These are phyloP conservation scores for Furcifer pardalis DNA, from an alignment of 2,797 vertebrate genomes.

Conservation along the genomic window DNA sequence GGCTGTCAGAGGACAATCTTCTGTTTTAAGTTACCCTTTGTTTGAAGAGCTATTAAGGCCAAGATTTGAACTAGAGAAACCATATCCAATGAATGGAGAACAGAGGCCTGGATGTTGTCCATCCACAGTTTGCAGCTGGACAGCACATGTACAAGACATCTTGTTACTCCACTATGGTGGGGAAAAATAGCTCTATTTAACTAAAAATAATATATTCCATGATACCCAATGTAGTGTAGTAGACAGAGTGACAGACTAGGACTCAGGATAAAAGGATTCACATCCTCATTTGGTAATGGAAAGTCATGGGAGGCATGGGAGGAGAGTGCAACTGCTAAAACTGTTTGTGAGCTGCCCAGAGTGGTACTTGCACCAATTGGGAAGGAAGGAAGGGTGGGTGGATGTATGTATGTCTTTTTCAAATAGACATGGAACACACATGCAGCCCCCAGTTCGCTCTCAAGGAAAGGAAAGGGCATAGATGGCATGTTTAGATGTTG, in stretches of 20 bases:
- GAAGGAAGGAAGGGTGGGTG: too few relatives aligned
- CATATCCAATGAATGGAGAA: neutral
- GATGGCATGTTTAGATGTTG: conserved; percentile 44
- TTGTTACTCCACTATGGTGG: neutral
- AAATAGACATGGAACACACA: too few relatives aligned
- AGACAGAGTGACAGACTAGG: too few relatives aligned
- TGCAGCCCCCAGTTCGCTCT: too few relatives aligned
- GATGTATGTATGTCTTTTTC: too few relatives aligned
- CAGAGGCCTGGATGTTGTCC: neutral
- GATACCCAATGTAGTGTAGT: neutral
- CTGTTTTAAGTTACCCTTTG: neutral
- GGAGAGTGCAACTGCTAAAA: too few relatives aligned
- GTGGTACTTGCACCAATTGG: too few relatives aligned
- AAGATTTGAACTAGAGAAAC: neutral
- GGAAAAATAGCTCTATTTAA: neutral
- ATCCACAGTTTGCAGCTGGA: neutral
- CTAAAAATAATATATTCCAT: neutral
- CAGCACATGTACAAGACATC: neutral
- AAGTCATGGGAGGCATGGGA: too few relatives aligned
- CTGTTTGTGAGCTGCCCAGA: too few relatives aligned
- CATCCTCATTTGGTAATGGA: too few relatives aligned
- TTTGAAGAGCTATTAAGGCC: neutral
- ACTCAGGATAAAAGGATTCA: too few relatives aligned
- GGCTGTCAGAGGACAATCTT: too few relatives aligned
- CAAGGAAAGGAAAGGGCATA: neutral